A percentile compares a stretch with the other conserved stretches of the same genome.
Evolutionary conservation across 2,888 invertebrate species (phyloP).

Genomic region (Tuta absoluta): DNA sequence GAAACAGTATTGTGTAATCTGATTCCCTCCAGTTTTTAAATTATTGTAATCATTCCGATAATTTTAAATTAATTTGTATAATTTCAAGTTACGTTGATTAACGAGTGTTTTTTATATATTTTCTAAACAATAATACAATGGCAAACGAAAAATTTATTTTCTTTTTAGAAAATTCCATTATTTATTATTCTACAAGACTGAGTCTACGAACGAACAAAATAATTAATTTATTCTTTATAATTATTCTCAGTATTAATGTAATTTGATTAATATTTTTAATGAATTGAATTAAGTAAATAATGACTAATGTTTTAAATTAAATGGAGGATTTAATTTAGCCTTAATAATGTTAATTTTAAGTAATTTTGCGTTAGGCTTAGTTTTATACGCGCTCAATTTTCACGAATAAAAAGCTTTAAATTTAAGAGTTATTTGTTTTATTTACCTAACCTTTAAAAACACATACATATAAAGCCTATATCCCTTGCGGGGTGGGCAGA

Average conservation of each 20-base stretch:
- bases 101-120: background rate
- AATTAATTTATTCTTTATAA: constrained; percentile 36
- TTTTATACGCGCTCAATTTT: constrained; percentile 76
- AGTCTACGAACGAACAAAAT: constrained; percentile 36
- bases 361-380: constrained; percentile 61
- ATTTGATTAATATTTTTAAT: constrained; percentile 34
- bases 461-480: no score
- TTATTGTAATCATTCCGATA: constrained; percentile 21
- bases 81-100: constrained; percentile 12
- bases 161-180: constrained; percentile 17
- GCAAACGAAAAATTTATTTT: constrained; percentile 9
- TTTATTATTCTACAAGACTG: constrained; percentile 47
- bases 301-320: constrained; percentile 42
- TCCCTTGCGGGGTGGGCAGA: no score
- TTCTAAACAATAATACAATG: background rate
- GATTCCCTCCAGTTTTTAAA: constrained; percentile 13
- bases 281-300: constrained; percentile 40
- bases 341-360: constrained; percentile 41
- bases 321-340: constrained; percentile 49
- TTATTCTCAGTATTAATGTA: constrained; percentile 36
- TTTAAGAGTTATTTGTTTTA: constrained; percentile 18
- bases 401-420: constrained; percentile 76
- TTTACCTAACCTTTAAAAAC: background rate
- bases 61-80: constrained; percentile 15
- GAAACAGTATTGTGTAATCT: constrained; percentile 21